Evolutionary conservation across 2,797 vertebrate genomes (phyloP), one percentile per base, ranked within the genome.

Genomic region (Emys orbicularis): DNA sequence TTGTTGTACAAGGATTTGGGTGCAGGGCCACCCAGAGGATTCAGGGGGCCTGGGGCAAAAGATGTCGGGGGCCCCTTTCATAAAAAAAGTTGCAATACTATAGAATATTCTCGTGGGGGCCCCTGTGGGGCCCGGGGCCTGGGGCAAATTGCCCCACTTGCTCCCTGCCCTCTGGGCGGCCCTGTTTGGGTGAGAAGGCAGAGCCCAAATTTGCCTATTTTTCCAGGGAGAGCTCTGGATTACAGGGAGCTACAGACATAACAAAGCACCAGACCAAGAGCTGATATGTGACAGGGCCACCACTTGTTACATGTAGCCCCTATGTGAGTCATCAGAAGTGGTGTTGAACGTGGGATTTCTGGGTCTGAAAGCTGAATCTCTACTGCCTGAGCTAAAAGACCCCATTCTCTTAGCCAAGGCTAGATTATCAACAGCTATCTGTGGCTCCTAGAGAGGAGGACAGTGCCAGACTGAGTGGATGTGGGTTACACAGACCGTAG

Each of bases 121-220:
- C 44, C 7, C 44, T 44, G 7, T 44, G 44, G 44, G 44, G 44
- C 44, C 44, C 44, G 2, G 44, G 44, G 44, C 44, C 44, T 44
- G 6, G 44, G 44, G 44, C 44, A 44, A 44, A 44, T 44, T 44
- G 44, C 44, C 44, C 44, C 44, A 44, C 44, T 44, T 44, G 44
- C 44, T 44, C 44, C 44, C 44, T 1, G 41, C 44, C 44, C 44
- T 44, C 44, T 44, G 44, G 44, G 44, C 8, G 44, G 44, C 44
- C 44, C 44, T 44, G 44, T 61, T 49, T 6, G 13, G 25, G 5
- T 25, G 23, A 0, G 0, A 72, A 12, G 34, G 12, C 49, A 79
- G 49, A 31, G 47, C 29, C 16, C 8, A 50, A 50, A 50, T 49
- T 50, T 50, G 19, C 29, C 29, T 27, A 27, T 79, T 79, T 31